Base-by-base conservation (phyloP, 2,113 vertebrate genomes). In the Salvator merianae region DNA sequence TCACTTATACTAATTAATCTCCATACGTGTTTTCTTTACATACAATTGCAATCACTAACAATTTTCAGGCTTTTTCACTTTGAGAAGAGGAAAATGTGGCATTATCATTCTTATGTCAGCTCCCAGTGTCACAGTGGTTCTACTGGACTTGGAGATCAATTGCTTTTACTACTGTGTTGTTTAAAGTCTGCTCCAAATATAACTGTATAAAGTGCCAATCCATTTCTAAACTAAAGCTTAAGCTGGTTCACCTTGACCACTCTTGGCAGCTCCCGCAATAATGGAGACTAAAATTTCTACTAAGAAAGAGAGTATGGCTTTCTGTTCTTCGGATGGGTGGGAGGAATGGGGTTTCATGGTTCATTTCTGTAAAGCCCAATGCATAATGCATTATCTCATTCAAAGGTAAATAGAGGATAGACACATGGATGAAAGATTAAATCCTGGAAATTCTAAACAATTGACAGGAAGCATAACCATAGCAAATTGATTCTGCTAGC, bases 381-480 rank as follows among this genome's bases (percentile, higher is more conserved):
- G 89, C 93, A 92, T 95, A 95, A 96, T 96, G 95, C 91, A 95
- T 94, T 93, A 91, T 92, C 93, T 93, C 93, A 94, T 95, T 95
- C 93, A 94, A 95, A 95, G 88, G 87, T 95, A 95, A 95, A 90
- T 89, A 93, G 91, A 93, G 93, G 93, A 92, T 93, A 94, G 87
- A 91, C 92, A 94, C 93, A 92, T 66, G 93, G 94, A 95, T 93
- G 93, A 93, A 94, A 95, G 94, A 96, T 96, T 95, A 96, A 96
- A 94, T 95, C 91, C 91, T 62, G 91, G 89, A 93, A 92, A 82
- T 93, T 95, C 93, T 93, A 95, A 95, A 96, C 94, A 92, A 96
- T 94, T 94, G 94, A 93, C 84, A 93, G 91, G 92, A 95, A 93
- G 94, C 94, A 93, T 88, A 96, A 88, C 93, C 95, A 95, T 93